Percentiles rank a stretch among this genome's conserved stretches.
phyloP scores from a whole-genome alignment of 2,797 vertebrate genomes.

The Acanthiza pusilla region DNA sequence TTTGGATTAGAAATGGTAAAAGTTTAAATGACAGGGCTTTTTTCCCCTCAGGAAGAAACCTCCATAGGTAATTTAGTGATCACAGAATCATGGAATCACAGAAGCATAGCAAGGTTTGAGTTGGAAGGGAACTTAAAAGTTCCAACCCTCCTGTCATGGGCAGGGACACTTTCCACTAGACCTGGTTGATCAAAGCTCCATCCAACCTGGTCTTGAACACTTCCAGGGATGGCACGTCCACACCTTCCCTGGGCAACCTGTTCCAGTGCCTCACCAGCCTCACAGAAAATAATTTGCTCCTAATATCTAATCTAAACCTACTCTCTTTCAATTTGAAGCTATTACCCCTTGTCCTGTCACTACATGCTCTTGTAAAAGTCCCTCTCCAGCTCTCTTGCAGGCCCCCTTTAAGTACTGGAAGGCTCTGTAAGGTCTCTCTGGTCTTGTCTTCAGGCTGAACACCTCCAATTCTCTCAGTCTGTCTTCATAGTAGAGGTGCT shows the following conservation, averaged over 20 bases:
- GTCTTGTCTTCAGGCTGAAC: not conserved
- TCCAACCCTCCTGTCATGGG: not conserved
- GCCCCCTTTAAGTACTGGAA: not conserved
- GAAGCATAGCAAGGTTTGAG: not conserved
- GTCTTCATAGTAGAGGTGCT: not conserved
- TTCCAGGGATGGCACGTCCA: not conserved
- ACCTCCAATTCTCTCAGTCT: not conserved
- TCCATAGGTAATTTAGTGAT: not conserved
- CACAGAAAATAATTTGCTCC: not conserved
- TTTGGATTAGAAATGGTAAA: not conserved
- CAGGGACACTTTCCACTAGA: not conserved
- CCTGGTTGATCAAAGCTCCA: not conserved
- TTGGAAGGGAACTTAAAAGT: not conserved
- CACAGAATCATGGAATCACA: not conserved
- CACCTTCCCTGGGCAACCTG: not conserved
- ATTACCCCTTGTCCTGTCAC: not conserved
- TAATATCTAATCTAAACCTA: not conserved
- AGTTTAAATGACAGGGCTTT: not conserved
- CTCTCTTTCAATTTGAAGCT: not conserved
- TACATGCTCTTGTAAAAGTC: not conserved
- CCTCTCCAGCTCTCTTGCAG: not conserved
- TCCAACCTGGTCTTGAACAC: not conserved
- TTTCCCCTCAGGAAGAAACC: not conserved
- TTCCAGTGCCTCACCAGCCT: not conserved
- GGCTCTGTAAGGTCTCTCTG: not conserved